Conservation (phyloP, 2,888 invertebrate genomes). For the Acanthococcus lagerstroemiae region DNA sequence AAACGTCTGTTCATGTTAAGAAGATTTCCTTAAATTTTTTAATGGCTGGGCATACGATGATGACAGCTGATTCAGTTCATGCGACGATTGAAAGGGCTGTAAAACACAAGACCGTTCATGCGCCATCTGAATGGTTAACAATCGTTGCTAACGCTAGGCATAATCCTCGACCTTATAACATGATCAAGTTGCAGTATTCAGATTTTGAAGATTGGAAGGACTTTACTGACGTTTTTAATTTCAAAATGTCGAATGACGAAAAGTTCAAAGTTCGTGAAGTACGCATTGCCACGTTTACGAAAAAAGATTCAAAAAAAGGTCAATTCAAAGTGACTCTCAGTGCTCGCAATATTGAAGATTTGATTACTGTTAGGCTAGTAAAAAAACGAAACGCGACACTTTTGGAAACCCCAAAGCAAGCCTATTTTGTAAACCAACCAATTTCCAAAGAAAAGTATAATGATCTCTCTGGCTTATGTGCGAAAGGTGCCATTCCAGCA, state of each 20-base stretch:
- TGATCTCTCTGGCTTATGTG: neutral
- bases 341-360: neutral
- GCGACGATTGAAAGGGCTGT: constrained; percentile 40
- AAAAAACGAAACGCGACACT: neutral
- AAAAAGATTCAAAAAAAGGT: neutral
- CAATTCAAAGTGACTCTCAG: neutral
- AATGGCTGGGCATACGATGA: constrained; percentile 40
- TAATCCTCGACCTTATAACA: constrained; percentile 13
- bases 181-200: constrained; percentile 1
- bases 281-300: neutral
- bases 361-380: neutral
- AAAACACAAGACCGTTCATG: constrained; percentile 37
- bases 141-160: constrained; percentile 24
- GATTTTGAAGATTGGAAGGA: constrained; percentile 15
- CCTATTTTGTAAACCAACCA: neutral
- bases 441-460: neutral
- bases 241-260: neutral
- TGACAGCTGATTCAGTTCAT: constrained; percentile 41
- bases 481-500: neutral
- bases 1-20: neutral
- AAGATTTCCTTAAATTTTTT: constrained; percentile 37
- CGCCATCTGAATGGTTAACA: constrained; percentile 36
- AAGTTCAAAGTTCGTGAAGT: neutral
- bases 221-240: neutral
- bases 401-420: neutral